Evolutionary conservation across 2,888 invertebrate species (phyloP), one percentile per base, ranked within the genome.

Genomic region (Laspeyria flexula): DNA sequence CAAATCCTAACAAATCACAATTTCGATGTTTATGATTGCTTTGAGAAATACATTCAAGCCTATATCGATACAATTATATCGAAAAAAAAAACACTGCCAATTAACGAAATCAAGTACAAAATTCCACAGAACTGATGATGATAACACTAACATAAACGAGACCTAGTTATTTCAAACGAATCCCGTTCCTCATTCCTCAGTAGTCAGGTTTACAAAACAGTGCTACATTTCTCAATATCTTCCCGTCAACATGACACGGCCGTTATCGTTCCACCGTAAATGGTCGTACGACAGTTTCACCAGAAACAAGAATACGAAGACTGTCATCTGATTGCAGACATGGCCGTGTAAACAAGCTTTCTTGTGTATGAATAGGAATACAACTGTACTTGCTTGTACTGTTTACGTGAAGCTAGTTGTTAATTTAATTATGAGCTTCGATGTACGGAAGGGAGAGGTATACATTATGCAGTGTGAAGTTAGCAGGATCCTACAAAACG

Each of bases 301-400:
- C 68, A 72, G 75, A 79, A 80, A 71, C 65, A 64, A 56, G 77
- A 80, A 67, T 76, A 74, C 46, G 61, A 70, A 63, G 61, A 72
- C 73, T 72, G 75, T 73, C 71, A 71, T 67, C 58, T 33, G 56
- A 68, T 61, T 65, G 62, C 64, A 73, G n/a, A n/a, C n/a, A n/a
- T n/a, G n/a, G n/a, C n/a, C n/a, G 65, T 74, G 66, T 71, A 71
- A 79, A 77, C 70, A 65, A 60, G 70, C 68, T 78, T 79, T 79
- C 78, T 66, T 58, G 33, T 34, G 12, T 9, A 13, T 18, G 23
- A 43, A 34, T 33, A 16, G 21, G n/a, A n/a, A n/a, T n/a, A 13
- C 31, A 15, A 18, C 18, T 21, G 15, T 31, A 11, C 31, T 12
- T 7, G 9, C 15, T 35, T 23, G 35, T 27, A 18, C n/a, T 27